Base-by-base conservation (phyloP, 2,797 vertebrate genomes). In the Microcaecilia unicolor region DNA sequence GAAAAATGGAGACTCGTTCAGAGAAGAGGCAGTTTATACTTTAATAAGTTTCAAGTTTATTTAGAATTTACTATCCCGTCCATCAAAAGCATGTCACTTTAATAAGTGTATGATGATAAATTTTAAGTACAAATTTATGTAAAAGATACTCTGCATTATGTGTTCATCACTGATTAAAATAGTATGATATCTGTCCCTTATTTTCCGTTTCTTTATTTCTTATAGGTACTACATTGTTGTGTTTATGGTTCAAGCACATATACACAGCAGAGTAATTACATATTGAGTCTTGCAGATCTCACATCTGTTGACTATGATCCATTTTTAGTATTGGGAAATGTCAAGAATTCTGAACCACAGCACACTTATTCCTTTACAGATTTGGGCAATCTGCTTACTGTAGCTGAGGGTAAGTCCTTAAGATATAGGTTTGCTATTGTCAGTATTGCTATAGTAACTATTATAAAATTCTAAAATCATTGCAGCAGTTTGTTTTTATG, bases 241-340 rank as follows among this genome's bases (percentile, higher is more conserved):
- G 87, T 97, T 44, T 92, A 87, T 1, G 92, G 94, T 42, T 97
- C 93, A 21, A 92, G 78, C 63, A 85, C 93, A 1, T 90, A 94
- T 35, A 90, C 84, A 4, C 94, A 97, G 49, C 96, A 97, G 58
- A 97, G 89, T 73, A 90, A 89, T 68, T 94, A 93, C 15, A 85
- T 91, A 27, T 72, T 99, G 63, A 94, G 83, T 31, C 76, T 99
- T 66, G 89, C 96, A 0, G 93, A 98, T 66, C 73, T 98, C 55
- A 91, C 78, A 0, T 82, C 84, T 25, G 60, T 76, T 6, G 89
- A 91, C 50, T 97, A 97, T 0, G 93, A 99, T 64, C 88, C 89
- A 0, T 92, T 92, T 59, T 67, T 97, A 47, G 72, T 85, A 6
- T 61, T 99, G 64, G 89, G 87, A 23, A 91, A 82, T 1, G 82